Conservation (phyloP, 2,113 vertebrate species). For the Ornithorhynchus anatinus region DNA sequence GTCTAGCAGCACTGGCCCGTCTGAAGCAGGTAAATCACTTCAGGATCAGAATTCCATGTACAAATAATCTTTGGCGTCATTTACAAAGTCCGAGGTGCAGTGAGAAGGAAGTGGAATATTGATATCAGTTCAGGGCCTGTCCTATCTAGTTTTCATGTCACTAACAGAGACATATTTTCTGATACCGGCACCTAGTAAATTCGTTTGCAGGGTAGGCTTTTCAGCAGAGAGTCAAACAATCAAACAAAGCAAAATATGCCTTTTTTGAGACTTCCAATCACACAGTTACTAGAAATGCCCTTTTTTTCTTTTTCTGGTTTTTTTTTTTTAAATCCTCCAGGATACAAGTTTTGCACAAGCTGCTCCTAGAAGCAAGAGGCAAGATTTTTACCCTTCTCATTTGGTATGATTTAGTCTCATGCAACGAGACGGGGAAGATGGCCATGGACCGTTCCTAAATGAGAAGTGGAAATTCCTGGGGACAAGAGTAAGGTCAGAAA, state of each 20-base stretch:
- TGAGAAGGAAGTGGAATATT: background rate
- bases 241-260: background rate
- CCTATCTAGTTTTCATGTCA: background rate
- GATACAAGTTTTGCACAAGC: no score
- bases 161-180: background rate
- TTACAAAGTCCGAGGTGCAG: background rate
- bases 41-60: background rate
- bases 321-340: background rate
- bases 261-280: background rate
- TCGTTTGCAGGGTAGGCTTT: background rate
- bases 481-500: no score
- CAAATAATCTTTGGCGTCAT: background rate
- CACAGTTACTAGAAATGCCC: background rate
- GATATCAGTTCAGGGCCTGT: background rate
- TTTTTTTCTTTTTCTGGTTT: background rate
- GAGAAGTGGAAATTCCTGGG: no score
- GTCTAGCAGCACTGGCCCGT: constrained; percentile 16
- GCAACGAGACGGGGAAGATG: no score
- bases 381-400: background rate
- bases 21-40: background rate
- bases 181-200: background rate
- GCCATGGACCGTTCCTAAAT: no score
- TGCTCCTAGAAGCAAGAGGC: background rate
- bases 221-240: background rate
- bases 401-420: no score